These are phyloP conservation scores for Hozukius guyotensis DNA, from an alignment of 2,797 vertebrate genomes.

Conservation along the genomic window DNA sequence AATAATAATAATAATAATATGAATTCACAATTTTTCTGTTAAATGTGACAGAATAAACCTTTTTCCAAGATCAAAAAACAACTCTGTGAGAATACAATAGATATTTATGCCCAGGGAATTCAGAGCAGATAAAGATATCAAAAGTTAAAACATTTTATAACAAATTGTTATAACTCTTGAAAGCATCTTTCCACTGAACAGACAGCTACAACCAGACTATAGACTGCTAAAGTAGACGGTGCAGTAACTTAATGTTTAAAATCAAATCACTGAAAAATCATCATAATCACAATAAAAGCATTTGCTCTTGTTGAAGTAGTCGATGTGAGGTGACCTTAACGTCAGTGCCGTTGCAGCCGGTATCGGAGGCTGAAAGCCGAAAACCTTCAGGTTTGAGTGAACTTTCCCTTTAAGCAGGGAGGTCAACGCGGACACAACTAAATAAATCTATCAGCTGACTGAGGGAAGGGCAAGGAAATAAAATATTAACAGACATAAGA, in stretches of 20 bases:
- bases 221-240: background rate
- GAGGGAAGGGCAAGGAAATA: constrained; percentile 62
- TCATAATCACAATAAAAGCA: background rate
- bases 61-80: background rate
- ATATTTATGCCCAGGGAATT: background rate
- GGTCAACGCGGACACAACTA: constrained; percentile 61
- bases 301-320: background rate
- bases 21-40: background rate
- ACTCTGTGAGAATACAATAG: background rate
- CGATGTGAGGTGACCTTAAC: background rate
- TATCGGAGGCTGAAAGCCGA: background rate
- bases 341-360: background rate
- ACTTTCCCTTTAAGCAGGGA: constrained; percentile 58
- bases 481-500: constrained; percentile 74
- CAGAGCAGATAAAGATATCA: background rate
- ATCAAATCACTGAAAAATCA: background rate
- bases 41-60: background rate
- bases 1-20: background rate
- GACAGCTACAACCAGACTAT: too few species aligned
- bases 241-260: background rate
- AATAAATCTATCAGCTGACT: constrained; percentile 50
- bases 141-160: background rate
- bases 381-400: background rate
- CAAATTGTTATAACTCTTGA: background rate
- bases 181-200: background rate